Conservation (phyloP, 2,888 invertebrate species). For the Troides helena region DNA sequence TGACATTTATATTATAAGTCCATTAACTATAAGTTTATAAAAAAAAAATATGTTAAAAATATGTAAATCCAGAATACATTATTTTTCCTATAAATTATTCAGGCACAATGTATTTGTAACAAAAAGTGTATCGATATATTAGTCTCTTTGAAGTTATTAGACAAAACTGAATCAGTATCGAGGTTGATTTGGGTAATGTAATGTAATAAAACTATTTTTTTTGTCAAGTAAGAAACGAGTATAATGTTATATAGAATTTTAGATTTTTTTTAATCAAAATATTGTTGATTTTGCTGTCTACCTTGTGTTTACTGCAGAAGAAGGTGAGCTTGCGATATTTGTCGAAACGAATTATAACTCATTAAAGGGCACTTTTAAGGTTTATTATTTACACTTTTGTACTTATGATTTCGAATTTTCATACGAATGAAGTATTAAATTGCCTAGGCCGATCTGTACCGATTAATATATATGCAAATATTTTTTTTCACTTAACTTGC, state of each 20-base stretch:
- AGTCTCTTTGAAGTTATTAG: background rate
- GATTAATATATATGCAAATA: background rate
- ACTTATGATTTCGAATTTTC: background rate
- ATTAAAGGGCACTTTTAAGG: background rate
- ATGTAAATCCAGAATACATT: conserved; percentile 1
- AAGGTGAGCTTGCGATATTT: background rate
- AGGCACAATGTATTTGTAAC: background rate
- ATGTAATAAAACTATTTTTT: background rate
- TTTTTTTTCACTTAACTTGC: background rate
- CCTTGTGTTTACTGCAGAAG: background rate
- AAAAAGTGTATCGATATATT: background rate
- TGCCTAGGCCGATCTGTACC: background rate
- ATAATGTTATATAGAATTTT: no score
- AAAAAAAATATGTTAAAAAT: background rate
- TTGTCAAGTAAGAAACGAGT: background rate
- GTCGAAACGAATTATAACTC: background rate
- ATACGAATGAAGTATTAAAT: background rate
- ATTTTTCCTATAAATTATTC: background rate
- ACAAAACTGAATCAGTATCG: background rate
- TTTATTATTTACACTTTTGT: background rate
- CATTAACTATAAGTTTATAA: background rate
- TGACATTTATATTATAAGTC: no score
- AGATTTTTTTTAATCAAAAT: no score
- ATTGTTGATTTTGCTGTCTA: background rate
- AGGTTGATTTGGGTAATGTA: background rate